phyloP scores from a whole-genome alignment of 2,888 invertebrate species.

The Neocrepidodera transversa region DNA sequence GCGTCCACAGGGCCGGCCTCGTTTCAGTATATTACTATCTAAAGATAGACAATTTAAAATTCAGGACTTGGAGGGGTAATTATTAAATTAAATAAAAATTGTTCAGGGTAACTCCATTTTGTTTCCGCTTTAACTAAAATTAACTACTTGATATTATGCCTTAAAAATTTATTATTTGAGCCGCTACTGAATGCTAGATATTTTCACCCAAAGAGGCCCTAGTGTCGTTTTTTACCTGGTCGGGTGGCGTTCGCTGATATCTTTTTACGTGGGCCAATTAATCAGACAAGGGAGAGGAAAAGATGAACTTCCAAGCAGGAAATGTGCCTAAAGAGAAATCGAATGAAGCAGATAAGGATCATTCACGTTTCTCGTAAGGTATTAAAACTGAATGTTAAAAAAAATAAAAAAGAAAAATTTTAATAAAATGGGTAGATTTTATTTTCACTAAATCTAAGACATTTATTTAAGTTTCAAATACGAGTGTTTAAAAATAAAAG shows the following conservation, averaged over 20 bases:
- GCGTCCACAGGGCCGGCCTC: too few relatives aligned
- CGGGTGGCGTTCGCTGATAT: constrained; percentile 18
- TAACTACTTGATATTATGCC: neutral
- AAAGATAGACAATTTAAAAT: too few relatives aligned
- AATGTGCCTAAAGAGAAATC: constrained; percentile 8
- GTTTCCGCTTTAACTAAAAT: too few relatives aligned
- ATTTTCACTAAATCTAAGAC: too few relatives aligned
- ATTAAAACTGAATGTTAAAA: neutral
- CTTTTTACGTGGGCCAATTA: constrained; percentile 26
- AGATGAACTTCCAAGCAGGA: constrained; percentile 16
- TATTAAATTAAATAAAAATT: too few relatives aligned
- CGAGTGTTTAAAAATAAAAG: too few relatives aligned
- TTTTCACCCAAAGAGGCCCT: neutral
- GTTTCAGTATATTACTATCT: too few relatives aligned
- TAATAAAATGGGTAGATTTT: neutral
- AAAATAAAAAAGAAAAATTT: neutral
- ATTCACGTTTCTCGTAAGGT: neutral
- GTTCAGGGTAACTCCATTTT: too few relatives aligned
- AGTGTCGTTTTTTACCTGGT: constrained; percentile 22
- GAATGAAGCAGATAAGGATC: constrained; percentile 5
- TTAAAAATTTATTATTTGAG: neutral
- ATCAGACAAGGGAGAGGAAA: constrained; percentile 21
- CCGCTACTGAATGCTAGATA: neutral
- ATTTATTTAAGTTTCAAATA: too few relatives aligned
- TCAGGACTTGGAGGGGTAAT: too few relatives aligned